Evolutionary conservation across 2,113 vertebrate genomes (phyloP).

Genomic region (Microcebus lehilahytsara): DNA sequence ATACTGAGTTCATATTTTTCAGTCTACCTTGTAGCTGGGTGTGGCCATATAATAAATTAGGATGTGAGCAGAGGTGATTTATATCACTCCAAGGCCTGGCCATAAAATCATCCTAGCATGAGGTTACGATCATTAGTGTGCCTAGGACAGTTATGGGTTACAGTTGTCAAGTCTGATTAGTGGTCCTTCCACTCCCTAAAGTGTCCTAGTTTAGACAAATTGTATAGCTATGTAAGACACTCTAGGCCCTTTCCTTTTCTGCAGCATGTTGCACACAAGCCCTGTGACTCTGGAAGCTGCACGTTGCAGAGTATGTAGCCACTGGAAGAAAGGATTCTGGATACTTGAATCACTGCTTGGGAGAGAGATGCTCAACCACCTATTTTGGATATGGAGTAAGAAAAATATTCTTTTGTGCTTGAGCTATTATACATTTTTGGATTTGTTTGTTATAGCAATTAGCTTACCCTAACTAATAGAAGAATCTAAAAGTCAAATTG

Average conservation of each 20-base stretch:
- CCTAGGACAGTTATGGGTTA: background rate
- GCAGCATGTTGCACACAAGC: background rate
- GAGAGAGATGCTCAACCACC: background rate
- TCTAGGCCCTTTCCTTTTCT: background rate
- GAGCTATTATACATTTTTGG: background rate
- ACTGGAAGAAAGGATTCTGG: background rate
- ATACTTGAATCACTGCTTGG: background rate
- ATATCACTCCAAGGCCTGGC: background rate
- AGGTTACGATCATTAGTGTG: background rate
- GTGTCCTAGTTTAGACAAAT: background rate
- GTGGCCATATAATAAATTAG: background rate
- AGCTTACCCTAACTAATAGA: background rate
- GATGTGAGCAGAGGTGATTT: background rate
- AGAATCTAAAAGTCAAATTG: background rate
- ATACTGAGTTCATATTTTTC: background rate
- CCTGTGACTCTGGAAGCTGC: background rate
- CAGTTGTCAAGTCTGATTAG: background rate
- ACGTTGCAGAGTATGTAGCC: background rate
- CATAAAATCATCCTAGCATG: background rate
- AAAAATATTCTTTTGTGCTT: conserved; percentile 20
- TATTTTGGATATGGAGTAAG: background rate
- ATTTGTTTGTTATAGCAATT: background rate
- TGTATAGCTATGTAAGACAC: background rate
- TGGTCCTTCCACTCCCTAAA: background rate
- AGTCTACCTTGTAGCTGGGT: background rate